These are phyloP conservation scores for Lasioglossum malachurum DNA, from an alignment of 2,888 invertebrate species.

Conservation along the genomic window DNA sequence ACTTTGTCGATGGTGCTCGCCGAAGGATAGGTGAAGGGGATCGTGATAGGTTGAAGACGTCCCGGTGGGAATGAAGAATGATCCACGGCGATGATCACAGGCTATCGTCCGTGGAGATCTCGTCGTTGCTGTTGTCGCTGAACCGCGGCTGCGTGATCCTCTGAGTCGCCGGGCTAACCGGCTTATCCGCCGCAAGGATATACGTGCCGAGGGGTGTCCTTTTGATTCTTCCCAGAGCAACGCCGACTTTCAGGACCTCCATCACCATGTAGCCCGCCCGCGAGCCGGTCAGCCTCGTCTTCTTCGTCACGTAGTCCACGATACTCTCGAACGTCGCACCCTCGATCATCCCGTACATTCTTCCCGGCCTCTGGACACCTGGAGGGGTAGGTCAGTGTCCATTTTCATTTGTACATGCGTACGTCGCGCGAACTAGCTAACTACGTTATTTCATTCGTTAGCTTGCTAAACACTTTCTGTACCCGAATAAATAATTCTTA, in stretches of 20 bases:
- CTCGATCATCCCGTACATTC: constrained; percentile 50
- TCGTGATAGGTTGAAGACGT: constrained; percentile 4
- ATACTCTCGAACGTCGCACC: constrained; percentile 79
- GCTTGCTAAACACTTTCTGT: background rate
- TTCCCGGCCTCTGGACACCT: constrained; percentile 1
- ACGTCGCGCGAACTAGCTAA: background rate
- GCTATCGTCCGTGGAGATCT: constrained; percentile 32
- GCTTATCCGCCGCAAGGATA: constrained; percentile 63
- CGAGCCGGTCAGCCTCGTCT: constrained; percentile 72
- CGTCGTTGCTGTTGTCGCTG: constrained; percentile 73
- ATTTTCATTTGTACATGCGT: constrained; percentile 3
- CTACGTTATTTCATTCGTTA: background rate
- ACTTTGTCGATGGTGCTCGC: constrained; percentile 22
- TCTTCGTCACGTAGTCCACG: constrained; percentile 78
- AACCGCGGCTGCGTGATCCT: constrained; percentile 74
- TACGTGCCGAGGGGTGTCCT: constrained; percentile 74
- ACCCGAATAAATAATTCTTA: background rate
- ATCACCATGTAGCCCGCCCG: constrained; percentile 75
- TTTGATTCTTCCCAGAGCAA: constrained; percentile 76
- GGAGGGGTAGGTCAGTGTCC: constrained; percentile 3
- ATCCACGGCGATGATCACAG: background rate
- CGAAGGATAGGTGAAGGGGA: background rate
- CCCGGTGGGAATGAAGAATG: background rate
- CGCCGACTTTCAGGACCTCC: constrained; percentile 77
- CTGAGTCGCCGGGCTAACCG: constrained; percentile 42